A percentile compares a stretch with the other conserved stretches of the same genome.
Conservation (phyloP, 2,113 vertebrate species). For the Macquaria australasica region DNA sequence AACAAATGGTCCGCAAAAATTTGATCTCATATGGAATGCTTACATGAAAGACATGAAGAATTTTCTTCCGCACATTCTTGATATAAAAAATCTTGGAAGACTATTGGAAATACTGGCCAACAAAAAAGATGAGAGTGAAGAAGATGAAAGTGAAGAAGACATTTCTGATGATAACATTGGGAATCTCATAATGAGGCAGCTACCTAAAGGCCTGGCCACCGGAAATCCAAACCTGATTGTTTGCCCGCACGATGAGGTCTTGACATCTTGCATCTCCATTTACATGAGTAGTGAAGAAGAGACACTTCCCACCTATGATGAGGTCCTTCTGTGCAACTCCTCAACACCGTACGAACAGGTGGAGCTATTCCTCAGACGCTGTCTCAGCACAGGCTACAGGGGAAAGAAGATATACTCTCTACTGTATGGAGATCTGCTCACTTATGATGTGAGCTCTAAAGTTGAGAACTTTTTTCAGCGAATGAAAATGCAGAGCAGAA, state of each 20-base stretch:
- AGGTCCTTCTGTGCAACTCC: slow-evolving; percentile 92
- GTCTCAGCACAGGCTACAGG: slow-evolving; percentile 80
- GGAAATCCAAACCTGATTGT: slow-evolving; percentile 91
- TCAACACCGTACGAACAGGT: slow-evolving; percentile 89
- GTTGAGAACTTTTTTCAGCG: slow-evolving; percentile 89
- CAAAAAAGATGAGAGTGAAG: slow-evolving; percentile 2
- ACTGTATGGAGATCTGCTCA: slow-evolving; percentile 90
- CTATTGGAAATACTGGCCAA: slow-evolving; percentile 85
- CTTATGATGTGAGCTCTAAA: slow-evolving; percentile 90
- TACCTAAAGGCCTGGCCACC: slow-evolving; percentile 83
- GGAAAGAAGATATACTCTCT: slow-evolving; percentile 89
- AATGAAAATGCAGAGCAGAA: slow-evolving; percentile 77
- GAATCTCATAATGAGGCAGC: slow-evolving; percentile 66
- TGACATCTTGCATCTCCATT: slow-evolving; percentile 89
- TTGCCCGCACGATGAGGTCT: slow-evolving; percentile 88
- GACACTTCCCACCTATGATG: slow-evolving; percentile 90
- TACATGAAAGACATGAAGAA: slow-evolving; percentile 84
- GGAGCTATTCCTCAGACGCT: slow-evolving; percentile 91
- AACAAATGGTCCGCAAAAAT: slow-evolving; percentile 59
- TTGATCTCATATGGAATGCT: slow-evolving; percentile 85
- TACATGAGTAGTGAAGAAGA: slow-evolving; percentile 89
- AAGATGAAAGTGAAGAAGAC: slow-evolving; percentile 40
- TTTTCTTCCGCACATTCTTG: slow-evolving; percentile 87
- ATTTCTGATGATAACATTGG: slow-evolving; percentile 42
- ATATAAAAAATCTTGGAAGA: slow-evolving; percentile 86